Evolutionary conservation across 2,797 vertebrate species (phyloP), one percentile per base, ranked within the genome.

Genomic region (Loriculus beryllinus): DNA sequence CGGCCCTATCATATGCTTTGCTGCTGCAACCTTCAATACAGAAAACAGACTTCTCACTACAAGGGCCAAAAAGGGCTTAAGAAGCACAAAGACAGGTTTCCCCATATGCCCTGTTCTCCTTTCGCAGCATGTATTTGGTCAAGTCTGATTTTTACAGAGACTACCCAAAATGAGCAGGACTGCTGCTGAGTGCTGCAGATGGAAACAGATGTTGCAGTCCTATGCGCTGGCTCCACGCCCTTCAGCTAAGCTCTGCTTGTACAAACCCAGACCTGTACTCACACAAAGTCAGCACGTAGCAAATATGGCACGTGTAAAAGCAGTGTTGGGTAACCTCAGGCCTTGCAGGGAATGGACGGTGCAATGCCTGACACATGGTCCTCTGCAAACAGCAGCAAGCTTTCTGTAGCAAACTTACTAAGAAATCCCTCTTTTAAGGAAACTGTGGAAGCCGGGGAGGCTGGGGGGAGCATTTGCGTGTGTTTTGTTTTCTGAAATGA

Each of bases 221-320:
- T 48, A 54, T 16, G 45, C 0, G 0, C 7, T 31, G 37, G 68
- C 49, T 63, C 49, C 42, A 26, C 0, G 0, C 40, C 29, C 26
- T 64, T 72, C 59, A 18, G 39, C 51, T 64, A 6, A 79, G 21
- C 71, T 40, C 22, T 42, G 23, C 51, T 19, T 23, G 28, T 18
- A 52, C 64, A 74, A 77, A 82, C 21, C 28, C 42, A 51, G 47
- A 28, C 28, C 42, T 5, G 12, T 9, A 26, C 47, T 31, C 28
- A 1, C 74, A 67, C 69, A 22, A 74, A 20, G 49, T 7, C 68
- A 33, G 18, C 2, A 2, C 1, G 0, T 9, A 69, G 49, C 62
- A 29, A 39, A 20, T 25, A 28, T 3, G 5, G 76, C 43, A 57
- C 21, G 48, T 4, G 33, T 26, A 48, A 52, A 60, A 45, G 39